phyloP scores from a whole-genome alignment of 2,113 vertebrate species.

The Plotosus lineatus region DNA sequence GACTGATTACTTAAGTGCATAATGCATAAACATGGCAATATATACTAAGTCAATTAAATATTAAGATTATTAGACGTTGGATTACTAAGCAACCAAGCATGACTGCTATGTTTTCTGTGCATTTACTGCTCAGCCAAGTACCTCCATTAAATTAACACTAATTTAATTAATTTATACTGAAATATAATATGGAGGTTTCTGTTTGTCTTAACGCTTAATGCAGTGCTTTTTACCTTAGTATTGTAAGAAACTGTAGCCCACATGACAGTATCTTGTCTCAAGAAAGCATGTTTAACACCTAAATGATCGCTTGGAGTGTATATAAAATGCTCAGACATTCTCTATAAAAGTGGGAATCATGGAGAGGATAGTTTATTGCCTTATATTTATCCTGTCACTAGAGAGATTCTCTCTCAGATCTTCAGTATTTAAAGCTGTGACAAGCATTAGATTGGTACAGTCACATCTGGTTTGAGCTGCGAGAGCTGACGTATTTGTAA shows the following conservation, averaged over 20 bases:
- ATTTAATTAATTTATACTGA: not conserved
- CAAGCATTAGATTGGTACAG: slow-evolving; percentile 34
- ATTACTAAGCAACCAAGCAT: slow-evolving; percentile 11
- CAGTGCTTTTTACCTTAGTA: slow-evolving; percentile 16
- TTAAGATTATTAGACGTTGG: not conserved
- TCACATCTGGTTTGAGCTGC: not conserved
- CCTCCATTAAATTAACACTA: not conserved
- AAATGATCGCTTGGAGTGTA: slow-evolving; percentile 8
- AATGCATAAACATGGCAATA: slow-evolving; percentile 3
- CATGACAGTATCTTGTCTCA: slow-evolving; percentile 21
- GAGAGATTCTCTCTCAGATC: slow-evolving; percentile 50
- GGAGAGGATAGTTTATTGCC: slow-evolving; percentile 35
- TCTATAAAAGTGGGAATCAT: not conserved
- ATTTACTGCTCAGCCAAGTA: not conserved
- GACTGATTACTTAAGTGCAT: not conserved
- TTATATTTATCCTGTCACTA: slow-evolving; percentile 21
- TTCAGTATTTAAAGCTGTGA: slow-evolving; percentile 65
- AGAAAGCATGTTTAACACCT: slow-evolving; percentile 22
- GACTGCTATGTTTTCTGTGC: slow-evolving; percentile 14
- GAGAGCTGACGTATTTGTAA: slow-evolving; percentile 6
- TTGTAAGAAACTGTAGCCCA: not conserved
- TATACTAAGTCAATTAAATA: not conserved
- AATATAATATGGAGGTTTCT: slow-evolving; percentile 5
- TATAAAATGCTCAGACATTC: not conserved
- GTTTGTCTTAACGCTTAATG: not conserved